A percentile compares a stretch with the other conserved stretches of the same genome.
These are phyloP conservation scores for Eulemur albifrons DNA, from an alignment of 2,797 vertebrate species.

Conservation along the genomic window DNA sequence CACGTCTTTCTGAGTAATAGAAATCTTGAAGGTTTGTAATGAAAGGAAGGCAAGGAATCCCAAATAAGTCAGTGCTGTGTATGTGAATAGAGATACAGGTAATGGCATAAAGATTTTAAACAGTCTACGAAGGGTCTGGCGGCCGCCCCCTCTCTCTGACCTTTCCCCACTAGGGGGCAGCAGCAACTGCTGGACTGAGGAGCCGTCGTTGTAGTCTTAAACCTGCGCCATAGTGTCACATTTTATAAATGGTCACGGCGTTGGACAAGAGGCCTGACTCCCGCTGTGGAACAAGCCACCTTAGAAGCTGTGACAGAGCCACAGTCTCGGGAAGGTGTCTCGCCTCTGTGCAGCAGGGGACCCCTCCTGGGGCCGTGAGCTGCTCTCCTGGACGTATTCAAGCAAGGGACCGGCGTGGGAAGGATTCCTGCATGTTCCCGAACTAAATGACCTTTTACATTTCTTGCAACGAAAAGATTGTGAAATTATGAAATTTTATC, in stretches of 20 bases:
- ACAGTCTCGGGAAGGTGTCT: neutral
- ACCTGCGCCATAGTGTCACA: too few species aligned
- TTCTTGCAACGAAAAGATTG: neutral
- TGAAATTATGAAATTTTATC: neutral
- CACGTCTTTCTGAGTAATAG: neutral
- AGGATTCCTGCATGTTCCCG: neutral
- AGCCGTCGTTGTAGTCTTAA: neutral
- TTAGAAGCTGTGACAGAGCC: neutral
- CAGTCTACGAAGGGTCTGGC: neutral
- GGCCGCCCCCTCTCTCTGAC: neutral
- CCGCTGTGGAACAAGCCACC: neutral
- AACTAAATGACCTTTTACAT: neutral
- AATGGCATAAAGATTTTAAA: neutral
- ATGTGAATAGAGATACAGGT: neutral
- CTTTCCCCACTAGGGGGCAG: neutral
- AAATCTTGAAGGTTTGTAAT: neutral
- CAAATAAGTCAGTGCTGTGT: neutral
- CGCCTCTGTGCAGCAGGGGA: fast-evolving
- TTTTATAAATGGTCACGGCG: neutral
- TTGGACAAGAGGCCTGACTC: neutral
- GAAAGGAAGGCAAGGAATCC: neutral
- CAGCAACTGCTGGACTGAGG: neutral
- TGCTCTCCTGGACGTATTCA: neutral
- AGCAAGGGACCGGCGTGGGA: neutral
- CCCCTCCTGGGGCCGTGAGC: neutral